Percentiles rank a stretch among this genome's conserved stretches.
Conservation (phyloP, 2,113 vertebrate species). For the Sakesphorus luctuosus region DNA sequence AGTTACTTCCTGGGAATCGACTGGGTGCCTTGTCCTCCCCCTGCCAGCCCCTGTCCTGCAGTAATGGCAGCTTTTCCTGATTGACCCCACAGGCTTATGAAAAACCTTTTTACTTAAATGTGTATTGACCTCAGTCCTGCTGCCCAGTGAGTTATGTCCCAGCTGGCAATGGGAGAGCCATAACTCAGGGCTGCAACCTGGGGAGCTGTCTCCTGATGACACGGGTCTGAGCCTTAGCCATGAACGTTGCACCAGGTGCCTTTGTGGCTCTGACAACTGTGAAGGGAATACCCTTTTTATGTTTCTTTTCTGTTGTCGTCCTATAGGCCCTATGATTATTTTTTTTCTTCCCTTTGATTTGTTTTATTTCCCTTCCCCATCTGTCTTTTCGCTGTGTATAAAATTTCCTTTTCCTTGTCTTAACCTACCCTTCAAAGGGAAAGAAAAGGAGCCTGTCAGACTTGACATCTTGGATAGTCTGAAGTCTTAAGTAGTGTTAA, state of each 20-base stretch:
- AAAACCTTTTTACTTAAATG: slow-evolving; percentile 81
- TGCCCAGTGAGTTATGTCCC: slow-evolving; percentile 74
- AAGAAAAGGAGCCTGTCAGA: neutral
- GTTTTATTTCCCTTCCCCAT: neutral
- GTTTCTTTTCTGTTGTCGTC: neutral
- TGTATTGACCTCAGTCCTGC: slow-evolving; percentile 76
- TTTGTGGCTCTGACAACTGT: neutral
- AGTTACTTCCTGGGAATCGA: slow-evolving; percentile 61
- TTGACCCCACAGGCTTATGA: slow-evolving; percentile 64
- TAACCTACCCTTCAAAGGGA: neutral
- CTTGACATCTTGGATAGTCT: neutral
- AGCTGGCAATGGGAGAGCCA: slow-evolving; percentile 63
- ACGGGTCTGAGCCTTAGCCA: neutral
- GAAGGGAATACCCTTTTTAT: neutral
- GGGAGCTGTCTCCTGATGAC: slow-evolving; percentile 65
- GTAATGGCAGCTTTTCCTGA: slow-evolving; percentile 54
- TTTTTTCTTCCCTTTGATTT: slow-evolving; percentile 1
- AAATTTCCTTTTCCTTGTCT: neutral
- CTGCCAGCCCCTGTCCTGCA: neutral
- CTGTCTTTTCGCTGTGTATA: neutral
- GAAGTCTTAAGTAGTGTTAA: neutral
- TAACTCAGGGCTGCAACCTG: slow-evolving; percentile 66
- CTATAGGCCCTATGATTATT: neutral
- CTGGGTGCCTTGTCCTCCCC: neutral
- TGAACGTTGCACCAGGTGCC: neutral